These are phyloP conservation scores for Cephus sareptanus DNA, from an alignment of 2,888 invertebrate genomes.

Conservation along the genomic window DNA sequence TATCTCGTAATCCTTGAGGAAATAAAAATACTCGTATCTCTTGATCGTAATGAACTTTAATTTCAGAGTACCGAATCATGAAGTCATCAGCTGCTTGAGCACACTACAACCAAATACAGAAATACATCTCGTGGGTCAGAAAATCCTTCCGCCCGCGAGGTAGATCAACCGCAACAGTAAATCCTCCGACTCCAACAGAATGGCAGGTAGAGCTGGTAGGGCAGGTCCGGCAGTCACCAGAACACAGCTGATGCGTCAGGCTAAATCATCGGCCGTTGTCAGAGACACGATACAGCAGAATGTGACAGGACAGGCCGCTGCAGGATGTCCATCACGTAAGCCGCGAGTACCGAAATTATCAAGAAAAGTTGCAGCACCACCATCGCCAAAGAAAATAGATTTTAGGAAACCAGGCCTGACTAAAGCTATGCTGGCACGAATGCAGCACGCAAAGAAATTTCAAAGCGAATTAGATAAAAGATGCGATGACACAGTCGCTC, in stretches of 20 bases:
- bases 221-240: constrained; percentile 32
- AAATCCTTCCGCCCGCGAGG: neutral
- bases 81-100: constrained; percentile 15
- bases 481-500: constrained; percentile 2
- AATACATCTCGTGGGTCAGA: neutral
- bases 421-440: constrained; percentile 50
- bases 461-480: constrained; percentile 36
- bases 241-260: constrained; percentile 43
- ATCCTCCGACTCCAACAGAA: neutral
- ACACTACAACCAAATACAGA: neutral
- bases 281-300: constrained; percentile 28
- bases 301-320: neutral
- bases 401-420: constrained; percentile 47
- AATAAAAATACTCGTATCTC: neutral
- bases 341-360: neutral
- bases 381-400: constrained; percentile 46
- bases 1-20: constrained; percentile 6
- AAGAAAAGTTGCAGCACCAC: neutral
- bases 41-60: constrained; percentile 4
- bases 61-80: constrained; percentile 32
- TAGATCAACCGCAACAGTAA: neutral
- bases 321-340: neutral
- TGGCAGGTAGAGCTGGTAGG: constrained; percentile 21
- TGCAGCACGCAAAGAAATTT: constrained; percentile 38
- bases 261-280: constrained; percentile 38